Base-by-base conservation (phyloP, 2,888 invertebrate species). In the Chesias legatella region DNA sequence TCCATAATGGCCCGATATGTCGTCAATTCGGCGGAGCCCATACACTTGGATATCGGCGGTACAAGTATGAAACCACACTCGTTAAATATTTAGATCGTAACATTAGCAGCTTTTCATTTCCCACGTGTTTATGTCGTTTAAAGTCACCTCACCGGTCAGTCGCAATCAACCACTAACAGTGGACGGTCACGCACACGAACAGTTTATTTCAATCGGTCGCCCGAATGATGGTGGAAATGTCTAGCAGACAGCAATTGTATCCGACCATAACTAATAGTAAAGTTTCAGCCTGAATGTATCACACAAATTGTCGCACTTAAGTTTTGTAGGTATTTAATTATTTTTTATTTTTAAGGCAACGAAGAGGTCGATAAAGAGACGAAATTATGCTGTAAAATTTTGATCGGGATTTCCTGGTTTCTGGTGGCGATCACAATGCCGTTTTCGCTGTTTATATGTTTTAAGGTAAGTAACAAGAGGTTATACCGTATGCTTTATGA, bases 361-460 rank as follows among this genome's bases (percentile, higher is more conserved):
- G 92, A 94, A 20, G 90, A 91, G 31, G 79, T 79, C 10, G 90
- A 90, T 44, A 86, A 89, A 3, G 93, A 94, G 33, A 88, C 90
- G 0, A 95, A 94, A 56, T 90, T 93, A 35, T 97, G 96, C 68
- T 97, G 96, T 3, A 94, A 93, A 78, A 91, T 97, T 46, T 89
- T 98, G 29, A 94, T 95, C 27, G 89, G 90, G 10, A 78, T 98
- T 21, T 95, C 97, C 5, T 96, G 97, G 93, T 71, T 94, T 2
- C 71, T 98, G 22, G 95, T 98, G 22, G 75, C 94, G 10, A 56
- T 95, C 23, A 97, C 98, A 0, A 93, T 98, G 92, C 98, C 98
- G 0, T 95, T 98, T 65, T 97, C 97, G 0, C 90, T 98, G 3
- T 93, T 97, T 75, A 90, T 98, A 41, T 97, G 97, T 76, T 96